A percentile compares a stretch with the other conserved stretches of the same genome.
Conservation (phyloP, 2,888 invertebrate species). For the Lasioglossum calceatum region DNA sequence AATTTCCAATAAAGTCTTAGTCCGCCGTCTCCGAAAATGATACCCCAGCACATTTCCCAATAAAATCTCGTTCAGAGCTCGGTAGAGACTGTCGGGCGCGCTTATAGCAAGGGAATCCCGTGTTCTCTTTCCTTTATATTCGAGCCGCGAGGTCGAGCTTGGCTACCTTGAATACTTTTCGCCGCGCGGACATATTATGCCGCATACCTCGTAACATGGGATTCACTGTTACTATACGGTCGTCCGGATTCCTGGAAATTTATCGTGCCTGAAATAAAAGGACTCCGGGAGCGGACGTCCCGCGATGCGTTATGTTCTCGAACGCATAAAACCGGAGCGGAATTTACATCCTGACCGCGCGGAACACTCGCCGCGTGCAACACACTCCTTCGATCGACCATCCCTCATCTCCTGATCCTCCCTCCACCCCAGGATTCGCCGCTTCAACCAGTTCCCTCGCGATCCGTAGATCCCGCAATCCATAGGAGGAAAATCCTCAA, state of each 20-base stretch:
- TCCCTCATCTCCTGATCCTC: neutral
- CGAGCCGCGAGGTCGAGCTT: neutral
- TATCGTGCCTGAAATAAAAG: slow-evolving; percentile 51
- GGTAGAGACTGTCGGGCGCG: neutral
- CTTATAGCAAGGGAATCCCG: neutral
- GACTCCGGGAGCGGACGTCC: neutral
- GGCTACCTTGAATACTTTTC: neutral
- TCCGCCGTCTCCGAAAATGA: neutral
- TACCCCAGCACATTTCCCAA: neutral
- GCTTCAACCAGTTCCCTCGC: neutral
- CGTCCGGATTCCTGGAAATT: slow-evolving; percentile 39
- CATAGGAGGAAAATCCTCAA: neutral
- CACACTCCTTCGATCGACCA: slow-evolving; percentile 37
- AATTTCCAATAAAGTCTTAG: neutral
- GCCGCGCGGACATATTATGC: slow-evolving; percentile 18
- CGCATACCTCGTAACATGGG: slow-evolving; percentile 25
- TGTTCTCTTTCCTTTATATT: neutral
- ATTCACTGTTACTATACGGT: slow-evolving; percentile 6
- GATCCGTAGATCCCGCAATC: slow-evolving; percentile 24
- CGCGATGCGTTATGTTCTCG: slow-evolving; percentile 24
- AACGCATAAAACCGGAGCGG: slow-evolving; percentile 30
- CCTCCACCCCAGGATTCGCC: neutral
- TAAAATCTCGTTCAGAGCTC: neutral
- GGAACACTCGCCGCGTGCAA: slow-evolving; percentile 12
- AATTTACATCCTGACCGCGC: slow-evolving; percentile 39